Percentiles rank a stretch among this genome's conserved stretches.
These are phyloP conservation scores for Cheilinus undulatus DNA, from an alignment of 2,113 vertebrate genomes.

Conservation along the genomic window DNA sequence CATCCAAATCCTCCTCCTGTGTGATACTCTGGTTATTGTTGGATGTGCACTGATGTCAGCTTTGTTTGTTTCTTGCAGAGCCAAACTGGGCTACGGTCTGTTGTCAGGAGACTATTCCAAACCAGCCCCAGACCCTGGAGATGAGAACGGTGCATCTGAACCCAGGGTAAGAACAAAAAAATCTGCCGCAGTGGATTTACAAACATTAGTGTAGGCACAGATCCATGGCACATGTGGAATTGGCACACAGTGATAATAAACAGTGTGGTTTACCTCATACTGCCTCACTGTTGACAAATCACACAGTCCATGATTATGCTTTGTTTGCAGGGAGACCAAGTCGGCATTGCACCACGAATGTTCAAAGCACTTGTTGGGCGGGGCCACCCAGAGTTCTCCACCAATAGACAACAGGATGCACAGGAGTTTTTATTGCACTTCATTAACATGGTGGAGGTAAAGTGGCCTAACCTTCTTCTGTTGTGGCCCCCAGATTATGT, in stretches of 20 bases:
- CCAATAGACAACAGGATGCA: slow-evolving; percentile 97
- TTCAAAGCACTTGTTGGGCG: slow-evolving; percentile 97
- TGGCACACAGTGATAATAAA: slow-evolving; percentile 3
- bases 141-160: slow-evolving; percentile 87
- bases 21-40: slow-evolving; percentile 12
- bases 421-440: slow-evolving; percentile 99
- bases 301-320: neutral
- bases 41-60: slow-evolving; percentile 40
- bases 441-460: slow-evolving; percentile 99
- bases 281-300: neutral
- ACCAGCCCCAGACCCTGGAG: slow-evolving; percentile 86
- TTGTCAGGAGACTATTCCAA: slow-evolving; percentile 97
- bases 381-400: slow-evolving; percentile 97
- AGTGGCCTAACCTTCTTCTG: neutral
- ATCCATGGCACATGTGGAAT: neutral
- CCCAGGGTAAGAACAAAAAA: slow-evolving; percentile 85
- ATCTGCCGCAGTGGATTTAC: slow-evolving; percentile 3
- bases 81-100: slow-evolving; percentile 94
- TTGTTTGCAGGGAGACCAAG: slow-evolving; percentile 89
- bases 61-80: slow-evolving; percentile 81
- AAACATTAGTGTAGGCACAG: slow-evolving; percentile 9
- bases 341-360: slow-evolving; percentile 95
- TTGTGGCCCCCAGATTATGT: neutral
- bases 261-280: neutral
- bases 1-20: slow-evolving; percentile 22